These are phyloP conservation scores for Arothron firmamentum DNA, from an alignment of 2,113 vertebrate genomes.

Conservation along the genomic window DNA sequence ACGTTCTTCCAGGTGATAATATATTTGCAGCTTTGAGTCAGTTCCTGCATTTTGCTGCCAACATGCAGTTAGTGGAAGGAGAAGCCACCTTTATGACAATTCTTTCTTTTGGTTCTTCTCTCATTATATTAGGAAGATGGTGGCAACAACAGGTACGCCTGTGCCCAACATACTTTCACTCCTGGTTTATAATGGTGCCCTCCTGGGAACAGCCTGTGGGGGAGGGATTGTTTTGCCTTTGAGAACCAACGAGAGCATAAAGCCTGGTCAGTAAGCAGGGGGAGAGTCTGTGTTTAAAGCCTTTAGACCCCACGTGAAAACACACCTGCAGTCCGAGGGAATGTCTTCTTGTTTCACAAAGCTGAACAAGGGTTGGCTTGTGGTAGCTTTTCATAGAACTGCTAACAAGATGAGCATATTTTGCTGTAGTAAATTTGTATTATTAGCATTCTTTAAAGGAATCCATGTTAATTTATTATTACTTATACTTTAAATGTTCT, in stretches of 20 bases:
- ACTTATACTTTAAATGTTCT: no score
- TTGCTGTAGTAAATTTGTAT: no score
- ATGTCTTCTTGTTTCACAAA: constrained; percentile 1
- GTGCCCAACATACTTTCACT: constrained; percentile 39
- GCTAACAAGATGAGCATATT: no score
- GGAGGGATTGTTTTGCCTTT: constrained; percentile 24
- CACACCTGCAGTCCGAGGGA: constrained; percentile 18
- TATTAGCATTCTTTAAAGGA: no score
- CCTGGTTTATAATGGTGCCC: constrained; percentile 44
- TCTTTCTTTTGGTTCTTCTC: constrained; percentile 69
- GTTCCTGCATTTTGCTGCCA: constrained; percentile 61
- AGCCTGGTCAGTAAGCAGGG: constrained; percentile 27
- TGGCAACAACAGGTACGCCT: constrained; percentile 54
- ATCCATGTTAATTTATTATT: no score
- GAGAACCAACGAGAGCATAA: constrained; percentile 25
- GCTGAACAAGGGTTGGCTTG: constrained; percentile 4
- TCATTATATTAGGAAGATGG: constrained; percentile 65
- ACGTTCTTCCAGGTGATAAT: no score
- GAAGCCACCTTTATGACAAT: constrained; percentile 65
- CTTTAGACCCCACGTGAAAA: constrained; percentile 35
- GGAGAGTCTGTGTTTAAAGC: constrained; percentile 25
- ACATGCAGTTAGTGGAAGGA: constrained; percentile 48
- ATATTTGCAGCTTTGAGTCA: no score
- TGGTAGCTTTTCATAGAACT: no score
- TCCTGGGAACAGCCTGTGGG: constrained; percentile 19